Evolutionary conservation across 2,888 invertebrate species (phyloP).

Genomic region (Metallyticus violacea): DNA sequence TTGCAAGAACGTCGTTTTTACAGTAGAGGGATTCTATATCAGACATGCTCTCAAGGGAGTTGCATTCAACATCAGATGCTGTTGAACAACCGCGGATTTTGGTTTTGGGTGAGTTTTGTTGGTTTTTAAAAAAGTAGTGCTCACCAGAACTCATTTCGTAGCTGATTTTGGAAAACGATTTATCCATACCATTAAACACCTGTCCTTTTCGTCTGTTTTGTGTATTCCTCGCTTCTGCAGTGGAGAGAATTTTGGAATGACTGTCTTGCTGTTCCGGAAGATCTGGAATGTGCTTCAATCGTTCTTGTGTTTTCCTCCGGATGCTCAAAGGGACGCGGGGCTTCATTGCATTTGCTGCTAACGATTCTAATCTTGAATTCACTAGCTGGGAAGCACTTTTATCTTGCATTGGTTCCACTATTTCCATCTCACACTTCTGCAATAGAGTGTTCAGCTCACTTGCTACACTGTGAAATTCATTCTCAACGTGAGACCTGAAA

Average conservation of each 20-base stretch:
- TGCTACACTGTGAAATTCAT: not conserved
- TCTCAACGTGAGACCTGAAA: not conserved
- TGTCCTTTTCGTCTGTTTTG: not conserved
- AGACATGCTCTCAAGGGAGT: not conserved
- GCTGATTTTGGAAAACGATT: not conserved
- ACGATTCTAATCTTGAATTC: too few species aligned
- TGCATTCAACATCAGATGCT: not conserved
- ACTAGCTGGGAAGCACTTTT: not conserved
- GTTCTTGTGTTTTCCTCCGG: not conserved
- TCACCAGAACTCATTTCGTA: not conserved
- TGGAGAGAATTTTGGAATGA: not conserved
- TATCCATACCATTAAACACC: not conserved
- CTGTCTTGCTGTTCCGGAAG: not conserved
- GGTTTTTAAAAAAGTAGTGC: not conserved
- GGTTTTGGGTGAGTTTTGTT: not conserved
- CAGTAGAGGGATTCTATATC: not conserved
- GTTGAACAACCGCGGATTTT: not conserved
- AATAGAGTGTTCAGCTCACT: not conserved
- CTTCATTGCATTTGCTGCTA: too few species aligned
- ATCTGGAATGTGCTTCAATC: not conserved
- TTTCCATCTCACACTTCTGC: not conserved
- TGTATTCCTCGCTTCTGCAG: not conserved
- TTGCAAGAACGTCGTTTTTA: not conserved
- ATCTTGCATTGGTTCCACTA: too few species aligned
- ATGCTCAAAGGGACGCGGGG: not conserved